phyloP scores from a whole-genome alignment of 2,797 vertebrate species.

The Eurystomus glaucurus region DNA sequence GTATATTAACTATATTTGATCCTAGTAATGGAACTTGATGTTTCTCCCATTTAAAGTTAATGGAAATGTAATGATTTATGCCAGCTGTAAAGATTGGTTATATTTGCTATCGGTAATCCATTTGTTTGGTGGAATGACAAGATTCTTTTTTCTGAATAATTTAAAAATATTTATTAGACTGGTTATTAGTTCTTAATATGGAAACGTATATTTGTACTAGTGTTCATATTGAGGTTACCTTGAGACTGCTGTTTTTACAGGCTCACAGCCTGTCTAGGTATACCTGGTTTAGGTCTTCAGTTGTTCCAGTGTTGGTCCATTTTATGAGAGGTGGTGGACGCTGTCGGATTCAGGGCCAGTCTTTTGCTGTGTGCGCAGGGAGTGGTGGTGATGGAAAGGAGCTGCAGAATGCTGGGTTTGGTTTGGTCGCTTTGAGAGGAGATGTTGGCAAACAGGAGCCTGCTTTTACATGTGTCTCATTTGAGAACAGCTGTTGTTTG shows the following conservation, averaged over 20 bases:
- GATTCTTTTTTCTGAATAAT: background rate
- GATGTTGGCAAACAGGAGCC: background rate
- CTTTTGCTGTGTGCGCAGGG: fast-evolving
- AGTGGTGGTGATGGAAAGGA: background rate
- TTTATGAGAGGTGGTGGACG: background rate
- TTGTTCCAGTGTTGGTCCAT: fast-evolving
- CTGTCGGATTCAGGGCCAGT: background rate
- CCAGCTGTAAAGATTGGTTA: slow-evolving; percentile 4
- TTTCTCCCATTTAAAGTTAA: slow-evolving; percentile 28
- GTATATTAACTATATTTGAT: slow-evolving; percentile 23
- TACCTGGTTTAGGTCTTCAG: background rate
- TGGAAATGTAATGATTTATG: background rate
- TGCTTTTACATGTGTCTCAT: fast-evolving
- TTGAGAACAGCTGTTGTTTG: background rate
- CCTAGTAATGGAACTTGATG: background rate
- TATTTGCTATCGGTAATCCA: slow-evolving; percentile 18
- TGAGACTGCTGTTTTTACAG: fast-evolving
- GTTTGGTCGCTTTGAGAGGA: background rate
- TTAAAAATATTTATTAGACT: background rate
- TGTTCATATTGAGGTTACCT: background rate
- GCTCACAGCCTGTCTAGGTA: background rate
- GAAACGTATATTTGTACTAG: background rate
- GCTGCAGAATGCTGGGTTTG: background rate
- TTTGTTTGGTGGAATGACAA: background rate
- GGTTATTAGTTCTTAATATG: background rate